A percentile compares a stretch with the other conserved stretches of the same genome.
These are phyloP conservation scores for Eupithecia tripunctaria DNA, from an alignment of 2,888 invertebrate genomes.

Conservation along the genomic window DNA sequence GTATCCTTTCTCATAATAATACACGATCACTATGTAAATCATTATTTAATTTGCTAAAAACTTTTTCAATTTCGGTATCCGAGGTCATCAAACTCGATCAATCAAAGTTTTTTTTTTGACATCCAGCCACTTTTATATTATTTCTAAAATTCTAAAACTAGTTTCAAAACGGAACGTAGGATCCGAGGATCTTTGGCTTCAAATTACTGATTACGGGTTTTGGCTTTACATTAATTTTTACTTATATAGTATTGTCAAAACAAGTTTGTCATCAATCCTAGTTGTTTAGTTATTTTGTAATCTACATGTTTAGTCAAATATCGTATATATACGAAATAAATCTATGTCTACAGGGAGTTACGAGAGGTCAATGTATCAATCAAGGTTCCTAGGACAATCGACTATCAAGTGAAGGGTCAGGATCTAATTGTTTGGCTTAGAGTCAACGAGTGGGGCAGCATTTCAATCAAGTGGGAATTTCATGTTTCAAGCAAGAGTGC, in stretches of 20 bases:
- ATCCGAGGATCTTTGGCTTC: too few species aligned
- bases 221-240: not conserved
- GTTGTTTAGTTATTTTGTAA: not conserved
- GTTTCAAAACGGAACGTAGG: too few species aligned
- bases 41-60: not conserved
- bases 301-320: too few species aligned
- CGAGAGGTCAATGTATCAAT: not conserved
- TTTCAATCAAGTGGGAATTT: not conserved
- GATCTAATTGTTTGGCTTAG: slow-evolving; percentile 4
- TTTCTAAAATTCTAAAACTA: not conserved
- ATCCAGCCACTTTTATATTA: not conserved
- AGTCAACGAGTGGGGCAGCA: not conserved
- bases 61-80: not conserved
- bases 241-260: not conserved
- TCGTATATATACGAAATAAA: too few species aligned
- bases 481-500: not conserved
- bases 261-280: not conserved
- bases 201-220: not conserved
- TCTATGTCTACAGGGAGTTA: too few species aligned
- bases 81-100: not conserved
- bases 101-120: not conserved
- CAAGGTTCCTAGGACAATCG: slow-evolving; percentile 3
- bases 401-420: slow-evolving; percentile 10
- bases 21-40: not conserved
- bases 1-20: not conserved